phyloP scores from a whole-genome alignment of 2,888 invertebrate species.

The Nemotelus pantherinus region DNA sequence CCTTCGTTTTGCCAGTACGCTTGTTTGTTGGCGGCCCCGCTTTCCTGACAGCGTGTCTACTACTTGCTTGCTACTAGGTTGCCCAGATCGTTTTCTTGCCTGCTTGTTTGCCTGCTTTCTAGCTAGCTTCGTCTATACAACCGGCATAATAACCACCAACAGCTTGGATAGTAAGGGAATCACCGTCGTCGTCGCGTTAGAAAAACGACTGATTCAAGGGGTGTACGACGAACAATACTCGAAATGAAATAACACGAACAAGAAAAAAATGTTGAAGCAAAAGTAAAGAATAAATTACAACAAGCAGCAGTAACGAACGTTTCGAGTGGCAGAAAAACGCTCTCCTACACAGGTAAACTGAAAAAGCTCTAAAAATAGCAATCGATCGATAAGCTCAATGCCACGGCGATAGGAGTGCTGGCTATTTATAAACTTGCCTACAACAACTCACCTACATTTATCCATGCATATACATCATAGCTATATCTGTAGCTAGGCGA shows the following conservation, averaged over 20 bases:
- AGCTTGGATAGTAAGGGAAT: too few relatives aligned
- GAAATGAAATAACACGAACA: conserved; percentile 35
- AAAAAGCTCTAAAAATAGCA: conserved; percentile 53
- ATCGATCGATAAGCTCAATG: conserved; percentile 56
- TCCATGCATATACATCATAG: background rate
- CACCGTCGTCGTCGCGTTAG: too few relatives aligned
- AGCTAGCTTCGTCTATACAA: background rate
- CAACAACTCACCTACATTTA: conserved; percentile 39
- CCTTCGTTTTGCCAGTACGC: background rate
- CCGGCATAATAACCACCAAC: background rate
- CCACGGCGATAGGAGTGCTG: conserved; percentile 55
- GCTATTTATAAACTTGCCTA: conserved; percentile 55
- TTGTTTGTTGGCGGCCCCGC: background rate
- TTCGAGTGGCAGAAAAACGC: conserved; percentile 22
- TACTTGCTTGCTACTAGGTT: background rate
- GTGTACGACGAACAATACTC: background rate
- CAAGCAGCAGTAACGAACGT: conserved; percentile 1
- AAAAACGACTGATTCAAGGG: background rate
- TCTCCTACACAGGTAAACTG: conserved; percentile 42
- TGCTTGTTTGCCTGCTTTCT: too few relatives aligned
- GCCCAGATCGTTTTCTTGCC: background rate
- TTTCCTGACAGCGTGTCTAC: conserved; percentile 1
- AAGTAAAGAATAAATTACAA: conserved; percentile 15
- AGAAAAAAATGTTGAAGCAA: background rate
- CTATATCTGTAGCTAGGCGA: background rate